A percentile compares a stretch with the other conserved stretches of the same genome.
These are phyloP conservation scores for Pseudopodoces humilis DNA, from an alignment of 2,113 vertebrate species.

Conservation along the genomic window DNA sequence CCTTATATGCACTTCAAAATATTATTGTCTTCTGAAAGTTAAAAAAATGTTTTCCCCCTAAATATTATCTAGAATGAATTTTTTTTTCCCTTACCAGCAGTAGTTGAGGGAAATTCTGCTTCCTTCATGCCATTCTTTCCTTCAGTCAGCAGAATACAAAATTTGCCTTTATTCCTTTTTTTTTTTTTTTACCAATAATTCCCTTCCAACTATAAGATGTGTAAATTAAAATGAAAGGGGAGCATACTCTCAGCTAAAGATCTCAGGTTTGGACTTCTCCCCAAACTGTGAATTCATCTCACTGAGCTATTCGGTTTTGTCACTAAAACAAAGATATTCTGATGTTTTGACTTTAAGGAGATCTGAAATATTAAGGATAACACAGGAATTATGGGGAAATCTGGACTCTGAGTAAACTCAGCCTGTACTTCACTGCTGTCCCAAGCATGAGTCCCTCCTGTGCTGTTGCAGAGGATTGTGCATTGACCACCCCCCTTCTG, in stretches of 20 bases:
- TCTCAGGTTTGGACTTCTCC: not conserved
- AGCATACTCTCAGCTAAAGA: not conserved
- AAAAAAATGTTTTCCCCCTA: rapidly evolving
- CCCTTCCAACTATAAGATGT: not conserved
- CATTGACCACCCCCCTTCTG: not conserved
- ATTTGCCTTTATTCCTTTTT: not conserved
- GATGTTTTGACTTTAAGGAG: not conserved
- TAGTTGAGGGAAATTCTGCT: not conserved
- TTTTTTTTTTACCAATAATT: not conserved
- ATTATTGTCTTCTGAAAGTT: not conserved
- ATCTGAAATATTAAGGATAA: not conserved
- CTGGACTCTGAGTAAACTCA: not conserved
- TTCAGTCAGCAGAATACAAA: not conserved
- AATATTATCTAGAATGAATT: not conserved
- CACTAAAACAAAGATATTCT: not conserved
- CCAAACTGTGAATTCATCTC: not conserved
- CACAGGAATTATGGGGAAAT: not conserved
- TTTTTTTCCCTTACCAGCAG: not conserved
- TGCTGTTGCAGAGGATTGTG: not conserved
- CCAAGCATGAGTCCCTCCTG: not conserved
- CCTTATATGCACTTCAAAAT: not conserved
- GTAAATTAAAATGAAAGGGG: not conserved
- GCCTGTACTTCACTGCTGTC: not conserved
- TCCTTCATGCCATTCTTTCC: not conserved
- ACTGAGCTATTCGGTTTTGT: not conserved